A percentile compares a stretch with the other conserved stretches of the same genome.
phyloP scores from a whole-genome alignment of 2,888 invertebrate species.

The Linyphia triangularis region DNA sequence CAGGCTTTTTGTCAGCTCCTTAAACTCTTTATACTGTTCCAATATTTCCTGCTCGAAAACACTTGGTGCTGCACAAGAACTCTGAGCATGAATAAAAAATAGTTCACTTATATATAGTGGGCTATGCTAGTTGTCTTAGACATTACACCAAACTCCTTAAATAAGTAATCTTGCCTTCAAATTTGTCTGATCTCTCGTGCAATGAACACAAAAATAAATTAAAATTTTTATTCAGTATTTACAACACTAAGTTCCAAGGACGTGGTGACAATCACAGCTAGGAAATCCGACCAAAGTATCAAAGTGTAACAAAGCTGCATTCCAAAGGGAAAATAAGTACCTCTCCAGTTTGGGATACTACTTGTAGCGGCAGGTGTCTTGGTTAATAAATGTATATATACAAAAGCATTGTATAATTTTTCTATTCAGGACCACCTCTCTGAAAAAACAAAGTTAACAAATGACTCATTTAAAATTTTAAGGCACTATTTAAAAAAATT shows the following conservation, averaged over 20 bases:
- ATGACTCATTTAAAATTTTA: no score
- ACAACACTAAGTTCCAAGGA: conserved; percentile 47
- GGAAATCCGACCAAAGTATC: conserved; percentile 20
- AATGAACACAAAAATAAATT: conserved; percentile 44
- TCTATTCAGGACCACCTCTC: conserved; percentile 72
- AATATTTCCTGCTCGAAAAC: no score
- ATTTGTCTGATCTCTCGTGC: no score
- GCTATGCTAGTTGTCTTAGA: no score
- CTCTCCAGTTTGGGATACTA: conserved; percentile 9
- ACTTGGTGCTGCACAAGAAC: no score
- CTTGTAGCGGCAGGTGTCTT: conserved; percentile 20
- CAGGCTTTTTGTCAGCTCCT: no score
- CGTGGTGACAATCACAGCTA: conserved; percentile 35
- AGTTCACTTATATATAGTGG: no score
- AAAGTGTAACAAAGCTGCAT: conserved; percentile 40
- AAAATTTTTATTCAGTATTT: conserved; percentile 53
- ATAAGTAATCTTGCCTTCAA: no score
- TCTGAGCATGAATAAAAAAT: no score
- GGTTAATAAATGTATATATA: conserved; percentile 43
- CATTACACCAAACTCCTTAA: no score
- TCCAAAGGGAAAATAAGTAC: conserved; percentile 17
- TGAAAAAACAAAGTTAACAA: conserved; percentile 29
- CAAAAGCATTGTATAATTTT: conserved; percentile 1
- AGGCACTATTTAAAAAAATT: no score
- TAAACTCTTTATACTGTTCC: no score